Conservation (phyloP, 2,113 vertebrate species). For the Daubentonia madagascariensis region DNA sequence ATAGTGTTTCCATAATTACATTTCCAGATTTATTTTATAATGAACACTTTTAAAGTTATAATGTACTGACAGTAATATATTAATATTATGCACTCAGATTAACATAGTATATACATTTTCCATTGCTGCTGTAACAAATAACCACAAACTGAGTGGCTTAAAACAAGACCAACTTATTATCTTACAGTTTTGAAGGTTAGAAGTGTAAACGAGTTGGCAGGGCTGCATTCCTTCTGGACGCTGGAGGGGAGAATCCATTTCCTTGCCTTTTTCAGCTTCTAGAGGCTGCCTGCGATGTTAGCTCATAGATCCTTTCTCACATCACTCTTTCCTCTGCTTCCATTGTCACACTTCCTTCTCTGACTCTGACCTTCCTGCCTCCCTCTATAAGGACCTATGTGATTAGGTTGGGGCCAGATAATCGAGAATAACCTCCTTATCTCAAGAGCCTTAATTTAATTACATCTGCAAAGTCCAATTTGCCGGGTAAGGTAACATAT, state of each 20-base stretch:
- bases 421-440: not conserved
- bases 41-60: not conserved
- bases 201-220: not conserved
- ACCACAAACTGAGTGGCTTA: not conserved
- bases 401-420: not conserved
- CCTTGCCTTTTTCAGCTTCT: not conserved
- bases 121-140: not conserved
- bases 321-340: not conserved
- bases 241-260: not conserved
- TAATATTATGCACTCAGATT: not conserved
- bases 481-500: not conserved
- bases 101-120: not conserved
- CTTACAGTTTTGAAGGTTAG: not conserved
- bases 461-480: not conserved
- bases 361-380: not conserved
- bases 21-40: constrained; percentile 5
- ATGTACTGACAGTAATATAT: not conserved
- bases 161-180: not conserved
- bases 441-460: not conserved
- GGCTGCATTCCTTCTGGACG: not conserved
- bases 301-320: not conserved
- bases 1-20: not conserved
- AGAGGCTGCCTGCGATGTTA: not conserved
- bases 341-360: not conserved
- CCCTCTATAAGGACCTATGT: not conserved